Base-by-base conservation (phyloP, 30 jellyfish, hydroid and myxozoan genomes). In the Aurelia coerulea region DNA sequence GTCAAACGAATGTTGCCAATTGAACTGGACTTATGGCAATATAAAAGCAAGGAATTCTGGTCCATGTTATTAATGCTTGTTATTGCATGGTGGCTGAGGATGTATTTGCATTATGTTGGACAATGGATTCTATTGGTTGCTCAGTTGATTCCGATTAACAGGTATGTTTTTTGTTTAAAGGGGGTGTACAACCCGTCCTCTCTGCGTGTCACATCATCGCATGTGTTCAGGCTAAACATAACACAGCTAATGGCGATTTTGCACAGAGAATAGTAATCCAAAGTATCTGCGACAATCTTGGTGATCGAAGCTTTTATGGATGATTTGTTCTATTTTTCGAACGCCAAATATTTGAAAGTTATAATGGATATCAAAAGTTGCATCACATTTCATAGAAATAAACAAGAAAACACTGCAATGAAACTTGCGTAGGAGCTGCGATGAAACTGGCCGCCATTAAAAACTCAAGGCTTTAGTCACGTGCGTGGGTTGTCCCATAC, bases 1-100 rank as follows among this genome's bases (percentile, higher is more conserved):
- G 81, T 93, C 51, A 69, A 87, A 18, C 93, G 98, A 54, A 93
- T 93, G 98, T 14, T 93, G 78, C 87, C 91, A 10, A 53, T 97
- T 29, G 98, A 93, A 73, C 84, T 93, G 18, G 98, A 97, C 66
- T 49, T 93, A n/a, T 87, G 97, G 58, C 98, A 93, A 78, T 53
- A 82, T 49, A 93, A 90, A 80, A 88, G 97, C 91, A 74, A 84
- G n/a, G 96, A 93, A 29, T 93, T 93, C 81, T 93, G 98, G 98
- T 76, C 95, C 35, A 88, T 90, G 96, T 18, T 88, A 23, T 80
- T 93, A 76, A 87, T 88, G 93, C 51, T 93, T 18, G n/a, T 89
- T 49, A 12, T 93, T 10, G 85, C 95, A 3, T 93, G 87, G 83
- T 93, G 97, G 96, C 73, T 93, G 10, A 78, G 98, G 53, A n/a